Percentiles rank a stretch among this genome's conserved stretches.
Evolutionary conservation across 2,888 invertebrate species (phyloP).

Genomic region (Pristionchus fissidentatus): DNA sequence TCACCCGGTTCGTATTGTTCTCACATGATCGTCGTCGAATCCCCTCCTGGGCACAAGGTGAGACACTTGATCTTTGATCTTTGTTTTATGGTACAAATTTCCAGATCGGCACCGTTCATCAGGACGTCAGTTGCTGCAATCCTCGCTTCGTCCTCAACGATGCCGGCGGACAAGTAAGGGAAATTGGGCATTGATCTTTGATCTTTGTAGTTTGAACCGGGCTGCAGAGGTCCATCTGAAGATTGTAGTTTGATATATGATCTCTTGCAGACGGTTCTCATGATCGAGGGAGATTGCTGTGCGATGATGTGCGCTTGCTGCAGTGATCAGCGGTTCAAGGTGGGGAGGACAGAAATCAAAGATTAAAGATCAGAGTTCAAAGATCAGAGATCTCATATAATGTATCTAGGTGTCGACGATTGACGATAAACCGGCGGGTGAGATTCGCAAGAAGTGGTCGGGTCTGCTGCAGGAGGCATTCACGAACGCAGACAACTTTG

Average conservation of each 20-base stretch:
- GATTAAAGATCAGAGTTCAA: background rate
- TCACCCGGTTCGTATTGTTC: slow-evolving; percentile 41
- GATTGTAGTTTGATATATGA: slow-evolving; percentile 17
- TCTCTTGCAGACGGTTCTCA: slow-evolving; percentile 33
- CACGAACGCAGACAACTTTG: slow-evolving; percentile 62
- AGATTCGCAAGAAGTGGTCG: slow-evolving; percentile 62
- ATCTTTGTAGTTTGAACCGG: background rate
- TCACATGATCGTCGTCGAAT: slow-evolving; percentile 48
- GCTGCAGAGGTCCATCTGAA: too few species aligned
- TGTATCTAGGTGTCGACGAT: background rate
- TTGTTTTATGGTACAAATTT: background rate
- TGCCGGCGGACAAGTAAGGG: slow-evolving; percentile 49
- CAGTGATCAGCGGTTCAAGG: slow-evolving; percentile 62
- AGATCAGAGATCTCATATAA: background rate
- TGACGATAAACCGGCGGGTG: slow-evolving; percentile 52
- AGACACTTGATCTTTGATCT: background rate
- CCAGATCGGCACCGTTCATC: slow-evolving; percentile 54
- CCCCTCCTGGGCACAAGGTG: slow-evolving; percentile 52
- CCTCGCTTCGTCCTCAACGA: slow-evolving; percentile 54
- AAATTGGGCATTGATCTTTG: too few species aligned
- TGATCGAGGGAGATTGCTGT: slow-evolving; percentile 55
- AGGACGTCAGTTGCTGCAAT: slow-evolving; percentile 53
- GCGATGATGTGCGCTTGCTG: slow-evolving; percentile 50
- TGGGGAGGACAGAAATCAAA: slow-evolving; percentile 27
- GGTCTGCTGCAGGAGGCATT: slow-evolving; percentile 60